Percentiles rank a stretch among this genome's conserved stretches.
phyloP scores from a whole-genome alignment of 2,888 invertebrate species.

The Tricholauxania praeusta region DNA sequence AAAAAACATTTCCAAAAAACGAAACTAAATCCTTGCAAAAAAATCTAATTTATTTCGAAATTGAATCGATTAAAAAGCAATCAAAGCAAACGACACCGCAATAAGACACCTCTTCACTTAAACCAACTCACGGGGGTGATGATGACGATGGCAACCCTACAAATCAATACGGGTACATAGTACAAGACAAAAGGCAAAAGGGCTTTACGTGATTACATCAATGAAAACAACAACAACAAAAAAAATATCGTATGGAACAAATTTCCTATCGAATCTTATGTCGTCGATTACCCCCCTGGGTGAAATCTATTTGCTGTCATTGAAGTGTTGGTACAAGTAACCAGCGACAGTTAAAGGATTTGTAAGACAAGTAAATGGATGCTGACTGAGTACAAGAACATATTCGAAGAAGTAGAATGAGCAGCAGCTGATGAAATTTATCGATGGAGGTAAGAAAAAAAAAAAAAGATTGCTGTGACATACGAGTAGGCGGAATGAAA shows the following conservation, averaged over 20 bases:
- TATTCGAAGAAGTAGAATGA: constrained; percentile 12
- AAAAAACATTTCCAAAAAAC: neutral
- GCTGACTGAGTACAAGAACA: neutral
- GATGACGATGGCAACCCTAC: constrained; percentile 14
- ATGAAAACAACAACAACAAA: constrained; percentile 16
- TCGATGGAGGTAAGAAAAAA: constrained; percentile 13
- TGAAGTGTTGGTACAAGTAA: constrained; percentile 46
- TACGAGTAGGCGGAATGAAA: neutral
- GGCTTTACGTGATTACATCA: constrained; percentile 53
- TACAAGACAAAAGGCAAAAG: constrained; percentile 23
- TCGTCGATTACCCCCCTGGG: constrained; percentile 68
- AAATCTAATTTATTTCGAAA: constrained; percentile 68
- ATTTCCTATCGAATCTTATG: constrained; percentile 63
- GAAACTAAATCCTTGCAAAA: constrained; percentile 7
- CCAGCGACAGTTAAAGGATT: constrained; percentile 63
- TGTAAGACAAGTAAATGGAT: constrained; percentile 46
- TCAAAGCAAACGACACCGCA: constrained; percentile 59
- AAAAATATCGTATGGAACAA: constrained; percentile 51
- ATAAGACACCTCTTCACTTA: constrained; percentile 56
- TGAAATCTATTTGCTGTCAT: constrained; percentile 66
- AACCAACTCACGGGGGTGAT: neutral
- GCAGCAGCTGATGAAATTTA: constrained; percentile 19
- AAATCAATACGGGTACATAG: constrained; percentile 28
- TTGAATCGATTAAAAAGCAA: constrained; percentile 69
- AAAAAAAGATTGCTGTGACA: constrained; percentile 15